These are phyloP conservation scores for Pseudeuparius sepicola DNA, from an alignment of 2,888 invertebrate genomes.

Conservation along the genomic window DNA sequence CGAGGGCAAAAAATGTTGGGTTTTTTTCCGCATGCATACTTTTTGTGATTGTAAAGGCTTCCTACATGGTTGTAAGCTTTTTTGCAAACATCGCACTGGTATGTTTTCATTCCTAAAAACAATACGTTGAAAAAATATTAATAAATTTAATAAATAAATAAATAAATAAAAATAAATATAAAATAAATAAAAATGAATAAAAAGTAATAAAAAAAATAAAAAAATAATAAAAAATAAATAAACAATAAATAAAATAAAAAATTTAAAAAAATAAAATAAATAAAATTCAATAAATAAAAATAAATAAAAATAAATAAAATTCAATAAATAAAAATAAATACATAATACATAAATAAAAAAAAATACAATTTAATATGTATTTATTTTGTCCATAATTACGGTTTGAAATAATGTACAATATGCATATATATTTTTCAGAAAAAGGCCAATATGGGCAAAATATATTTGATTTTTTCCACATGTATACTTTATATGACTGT, in stretches of 20 bases:
- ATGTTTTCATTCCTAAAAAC: too few relatives aligned
- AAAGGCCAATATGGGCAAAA: too few relatives aligned
- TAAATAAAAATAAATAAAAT: too few relatives aligned
- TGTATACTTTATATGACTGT: conserved; percentile 10
- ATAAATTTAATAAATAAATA: too few relatives aligned
- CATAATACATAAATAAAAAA: neutral
- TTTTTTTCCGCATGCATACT: conserved; percentile 11
- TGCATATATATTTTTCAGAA: too few relatives aligned
- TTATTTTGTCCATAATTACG: too few relatives aligned
- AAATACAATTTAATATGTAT: too few relatives aligned
- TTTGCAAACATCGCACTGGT: conserved; percentile 19
- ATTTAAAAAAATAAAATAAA: neutral
- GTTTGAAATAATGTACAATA: too few relatives aligned
- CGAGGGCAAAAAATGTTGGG: conserved; percentile 13
- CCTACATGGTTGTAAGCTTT: conserved; percentile 17
- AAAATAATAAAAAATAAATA: conserved; percentile 1
- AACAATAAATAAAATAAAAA: neutral
- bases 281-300: too few relatives aligned
- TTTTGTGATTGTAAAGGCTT: conserved; percentile 9
- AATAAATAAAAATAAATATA: too few relatives aligned
- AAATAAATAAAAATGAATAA: conserved; percentile 4
- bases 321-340: conserved; percentile 1
- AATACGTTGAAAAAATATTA: too few relatives aligned
- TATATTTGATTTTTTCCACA: conserved; percentile 8
- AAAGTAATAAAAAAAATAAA: neutral